Evolutionary conservation across 2,113 vertebrate genomes (phyloP).

Genomic region (Archilochus colubris): DNA sequence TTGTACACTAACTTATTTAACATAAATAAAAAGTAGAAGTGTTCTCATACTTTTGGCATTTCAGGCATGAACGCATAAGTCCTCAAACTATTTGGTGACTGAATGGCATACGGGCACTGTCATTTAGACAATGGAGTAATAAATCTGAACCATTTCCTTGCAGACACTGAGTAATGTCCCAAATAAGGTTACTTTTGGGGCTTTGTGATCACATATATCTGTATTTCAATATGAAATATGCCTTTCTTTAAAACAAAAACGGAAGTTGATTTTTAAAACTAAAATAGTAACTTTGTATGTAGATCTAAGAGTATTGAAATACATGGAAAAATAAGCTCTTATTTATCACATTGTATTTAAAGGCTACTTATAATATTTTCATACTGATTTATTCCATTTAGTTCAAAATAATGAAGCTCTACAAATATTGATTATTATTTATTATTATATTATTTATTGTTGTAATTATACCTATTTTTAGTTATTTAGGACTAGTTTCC

Average conservation of each 20-base stretch:
- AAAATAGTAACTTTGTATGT: background rate
- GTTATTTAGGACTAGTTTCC: background rate
- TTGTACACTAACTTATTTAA: background rate
- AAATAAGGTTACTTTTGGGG: background rate
- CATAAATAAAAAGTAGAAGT: background rate
- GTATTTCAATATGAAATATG: background rate
- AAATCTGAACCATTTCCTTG: conserved; percentile 8
- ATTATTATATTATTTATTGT: too few species aligned
- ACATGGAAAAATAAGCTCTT: background rate
- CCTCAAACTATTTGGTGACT: background rate
- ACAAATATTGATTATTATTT: background rate
- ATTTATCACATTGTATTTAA: background rate
- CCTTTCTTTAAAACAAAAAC: background rate
- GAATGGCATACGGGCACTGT: background rate
- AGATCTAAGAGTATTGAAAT: background rate
- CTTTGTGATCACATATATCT: background rate
- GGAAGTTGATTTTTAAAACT: background rate
- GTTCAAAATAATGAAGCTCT: background rate
- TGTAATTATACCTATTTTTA: too few species aligned
- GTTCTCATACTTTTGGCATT: background rate
- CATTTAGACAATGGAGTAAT: conserved; percentile 7
- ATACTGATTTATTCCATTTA: background rate
- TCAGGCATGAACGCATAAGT: background rate
- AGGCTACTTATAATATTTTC: background rate
- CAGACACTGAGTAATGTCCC: background rate